Conservation (phyloP, 2,113 vertebrate species). For the Bungarus multicinctus region DNA sequence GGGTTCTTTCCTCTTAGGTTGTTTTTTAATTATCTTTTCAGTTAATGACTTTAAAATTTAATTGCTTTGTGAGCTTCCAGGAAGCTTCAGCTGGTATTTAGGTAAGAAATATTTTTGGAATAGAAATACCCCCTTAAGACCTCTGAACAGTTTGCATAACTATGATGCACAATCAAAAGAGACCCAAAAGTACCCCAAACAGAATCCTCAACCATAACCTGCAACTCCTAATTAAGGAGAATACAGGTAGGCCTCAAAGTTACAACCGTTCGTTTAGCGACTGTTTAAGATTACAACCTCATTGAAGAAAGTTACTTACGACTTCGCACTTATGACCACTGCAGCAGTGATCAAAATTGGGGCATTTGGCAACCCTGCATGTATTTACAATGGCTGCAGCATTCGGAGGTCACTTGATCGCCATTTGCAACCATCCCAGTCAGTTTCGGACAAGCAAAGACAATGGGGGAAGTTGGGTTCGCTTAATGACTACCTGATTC, state of each 20-base stretch:
- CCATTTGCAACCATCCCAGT: not conserved
- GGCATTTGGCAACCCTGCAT: no score
- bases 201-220: not conserved
- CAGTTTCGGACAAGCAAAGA: not conserved
- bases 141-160: not conserved
- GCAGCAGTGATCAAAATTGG: not conserved
- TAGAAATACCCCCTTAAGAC: not conserved
- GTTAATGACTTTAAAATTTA: not conserved
- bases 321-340: not conserved
- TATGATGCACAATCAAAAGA: not conserved
- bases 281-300: not conserved
- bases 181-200: not conserved
- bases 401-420: not conserved
- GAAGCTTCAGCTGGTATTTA: not conserved
- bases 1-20: not conserved
- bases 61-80: not conserved
- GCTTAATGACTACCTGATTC: not conserved
- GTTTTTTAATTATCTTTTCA: not conserved
- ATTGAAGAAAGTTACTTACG: not conserved
- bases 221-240: not conserved
- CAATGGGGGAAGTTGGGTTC: not conserved
- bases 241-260: not conserved
- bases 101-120: not conserved
- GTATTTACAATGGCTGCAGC: not conserved
- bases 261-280: not conserved